A percentile compares a stretch with the other conserved stretches of the same genome.
These are phyloP conservation scores for Alligator sinensis DNA, from an alignment of 2,113 vertebrate genomes.

Conservation along the genomic window DNA sequence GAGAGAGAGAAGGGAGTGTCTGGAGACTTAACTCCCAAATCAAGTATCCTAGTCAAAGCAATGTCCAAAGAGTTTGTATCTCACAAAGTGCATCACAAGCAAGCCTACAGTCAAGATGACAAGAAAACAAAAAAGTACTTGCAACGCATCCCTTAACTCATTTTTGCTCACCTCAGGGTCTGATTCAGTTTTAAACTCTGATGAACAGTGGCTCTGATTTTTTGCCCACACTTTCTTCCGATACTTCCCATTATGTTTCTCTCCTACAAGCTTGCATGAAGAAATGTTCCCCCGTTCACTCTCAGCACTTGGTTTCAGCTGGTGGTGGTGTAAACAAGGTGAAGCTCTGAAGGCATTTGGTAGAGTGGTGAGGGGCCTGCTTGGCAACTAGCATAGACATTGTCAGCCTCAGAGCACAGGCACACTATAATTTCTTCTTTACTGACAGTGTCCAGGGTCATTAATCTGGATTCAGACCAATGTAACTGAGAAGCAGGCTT, in stretches of 20 bases:
- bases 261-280: background rate
- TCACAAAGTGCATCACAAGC: rapidly evolving
- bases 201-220: background rate
- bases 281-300: background rate
- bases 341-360: background rate
- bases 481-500: background rate
- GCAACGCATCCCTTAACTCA: background rate
- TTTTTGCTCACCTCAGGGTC: background rate
- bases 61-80: background rate
- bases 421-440: background rate
- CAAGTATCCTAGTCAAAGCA: background rate
- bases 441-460: background rate
- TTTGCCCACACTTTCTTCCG: too few species aligned
- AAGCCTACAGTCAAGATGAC: background rate
- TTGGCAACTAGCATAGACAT: background rate
- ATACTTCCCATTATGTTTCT: background rate
- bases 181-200: too few species aligned
- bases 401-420: background rate
- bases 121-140: background rate
- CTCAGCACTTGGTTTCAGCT: background rate
- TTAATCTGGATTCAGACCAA: background rate
- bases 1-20: background rate
- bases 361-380: background rate
- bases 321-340: background rate
- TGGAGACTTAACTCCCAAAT: background rate